A percentile compares a stretch with the other conserved stretches of the same genome.
phyloP scores from a whole-genome alignment of 2,888 invertebrate genomes.

The Vanessa cardui region DNA sequence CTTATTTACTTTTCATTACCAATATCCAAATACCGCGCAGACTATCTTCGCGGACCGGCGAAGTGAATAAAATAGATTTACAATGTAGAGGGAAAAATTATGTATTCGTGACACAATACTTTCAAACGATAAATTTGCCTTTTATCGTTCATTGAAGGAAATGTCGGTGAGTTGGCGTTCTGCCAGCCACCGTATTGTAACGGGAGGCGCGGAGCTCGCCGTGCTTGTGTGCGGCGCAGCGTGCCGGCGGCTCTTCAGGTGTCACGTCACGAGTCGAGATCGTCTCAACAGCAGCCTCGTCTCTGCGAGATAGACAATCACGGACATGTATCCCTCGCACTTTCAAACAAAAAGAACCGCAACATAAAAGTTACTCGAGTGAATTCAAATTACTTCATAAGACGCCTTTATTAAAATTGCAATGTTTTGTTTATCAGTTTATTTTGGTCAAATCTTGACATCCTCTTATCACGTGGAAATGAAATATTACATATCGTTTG shows the following conservation, averaged over 20 bases:
- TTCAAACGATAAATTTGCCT: conserved; percentile 29
- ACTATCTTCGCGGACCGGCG: neutral
- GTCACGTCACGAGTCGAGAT: conserved; percentile 3
- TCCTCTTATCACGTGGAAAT: too few species aligned
- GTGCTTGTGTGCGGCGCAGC: neutral
- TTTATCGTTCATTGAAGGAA: conserved; percentile 30
- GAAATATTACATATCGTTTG: too few species aligned
- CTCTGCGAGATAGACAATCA: neutral
- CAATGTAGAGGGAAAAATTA: conserved; percentile 4
- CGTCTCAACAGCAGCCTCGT: neutral
- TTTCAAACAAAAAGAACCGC: too few species aligned
- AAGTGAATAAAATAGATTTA: conserved; percentile 7
- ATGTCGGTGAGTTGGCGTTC: conserved; percentile 19
- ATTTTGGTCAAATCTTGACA: too few species aligned
- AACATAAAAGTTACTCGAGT: too few species aligned
- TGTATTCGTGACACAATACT: conserved; percentile 16
- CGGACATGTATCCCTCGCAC: neutral
- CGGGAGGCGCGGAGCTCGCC: conserved; percentile 5
- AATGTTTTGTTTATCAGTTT: too few species aligned
- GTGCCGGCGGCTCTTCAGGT: neutral
- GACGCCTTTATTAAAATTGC: too few species aligned
- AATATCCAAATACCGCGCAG: neutral
- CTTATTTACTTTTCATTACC: neutral
- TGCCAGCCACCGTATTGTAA: conserved; percentile 21
- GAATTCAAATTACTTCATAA: too few species aligned